These are phyloP conservation scores for Autographa pulchrina DNA, from an alignment of 2,888 invertebrate species.

Conservation along the genomic window DNA sequence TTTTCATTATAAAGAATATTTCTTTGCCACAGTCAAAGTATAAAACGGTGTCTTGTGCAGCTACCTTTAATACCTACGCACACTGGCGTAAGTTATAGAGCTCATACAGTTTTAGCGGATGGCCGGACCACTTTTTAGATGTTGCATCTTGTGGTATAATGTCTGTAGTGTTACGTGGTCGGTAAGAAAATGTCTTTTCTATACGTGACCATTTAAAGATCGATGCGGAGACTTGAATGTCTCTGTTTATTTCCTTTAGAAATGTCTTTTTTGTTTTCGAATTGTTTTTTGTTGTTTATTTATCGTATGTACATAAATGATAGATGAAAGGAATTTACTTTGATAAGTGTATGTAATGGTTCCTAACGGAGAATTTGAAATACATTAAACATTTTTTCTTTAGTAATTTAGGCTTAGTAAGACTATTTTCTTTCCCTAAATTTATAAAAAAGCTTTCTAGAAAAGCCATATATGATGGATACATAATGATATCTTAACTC, in stretches of 20 bases:
- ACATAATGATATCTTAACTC: no score
- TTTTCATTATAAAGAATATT: no score
- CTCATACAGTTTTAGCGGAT: slow-evolving; percentile 57
- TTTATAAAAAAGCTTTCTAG: no score
- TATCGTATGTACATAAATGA: not conserved
- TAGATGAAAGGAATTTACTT: not conserved
- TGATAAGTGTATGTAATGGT: not conserved
- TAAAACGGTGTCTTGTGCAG: no score
- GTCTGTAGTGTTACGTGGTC: slow-evolving; percentile 43
- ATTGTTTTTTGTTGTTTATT: not conserved
- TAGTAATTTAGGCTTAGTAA: no score
- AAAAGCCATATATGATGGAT: no score
- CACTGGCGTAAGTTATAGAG: slow-evolving; percentile 34
- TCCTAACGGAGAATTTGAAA: no score
- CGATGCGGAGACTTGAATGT: slow-evolving; percentile 5
- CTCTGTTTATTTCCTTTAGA: slow-evolving; percentile 22
- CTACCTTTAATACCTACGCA: not conserved
- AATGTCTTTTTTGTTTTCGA: slow-evolving; percentile 13
- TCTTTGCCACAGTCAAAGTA: no score
- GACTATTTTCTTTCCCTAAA: no score
- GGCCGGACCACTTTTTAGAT: slow-evolving; percentile 60
- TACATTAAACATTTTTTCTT: no score
- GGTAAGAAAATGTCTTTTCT: slow-evolving; percentile 46
- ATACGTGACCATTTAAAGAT: slow-evolving; percentile 46
- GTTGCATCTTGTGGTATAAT: slow-evolving; percentile 56